Evolutionary conservation across 2,797 vertebrate species (phyloP).

Genomic region (Pyrocephalus nanus): DNA sequence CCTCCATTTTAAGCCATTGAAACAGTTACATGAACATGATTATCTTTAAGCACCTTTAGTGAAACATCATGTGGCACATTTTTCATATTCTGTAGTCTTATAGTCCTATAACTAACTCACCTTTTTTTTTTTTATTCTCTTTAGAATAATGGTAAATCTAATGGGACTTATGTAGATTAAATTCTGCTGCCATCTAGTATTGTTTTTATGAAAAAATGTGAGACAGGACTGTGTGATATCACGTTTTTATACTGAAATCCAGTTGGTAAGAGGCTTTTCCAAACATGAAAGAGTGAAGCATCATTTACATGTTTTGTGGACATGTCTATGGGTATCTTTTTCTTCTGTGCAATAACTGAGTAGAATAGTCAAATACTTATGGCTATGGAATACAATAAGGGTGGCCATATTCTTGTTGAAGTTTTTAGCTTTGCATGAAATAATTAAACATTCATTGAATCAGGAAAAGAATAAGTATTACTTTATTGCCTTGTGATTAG

Average conservation of each 20-base stretch:
- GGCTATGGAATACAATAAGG: neutral
- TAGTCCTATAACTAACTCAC: neutral
- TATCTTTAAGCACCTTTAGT: neutral
- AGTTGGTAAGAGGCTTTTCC: neutral
- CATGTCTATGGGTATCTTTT: neutral
- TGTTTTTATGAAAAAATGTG: neutral
- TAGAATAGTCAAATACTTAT: neutral
- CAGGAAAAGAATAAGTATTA: neutral
- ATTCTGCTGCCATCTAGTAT: neutral
- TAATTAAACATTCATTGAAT: constrained; percentile 17
- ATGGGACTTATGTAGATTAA: neutral
- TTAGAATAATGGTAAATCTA: neutral
- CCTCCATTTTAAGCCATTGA: neutral
- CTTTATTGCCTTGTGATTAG: neutral
- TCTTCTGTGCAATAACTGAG: accelerated
- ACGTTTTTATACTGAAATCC: neutral
- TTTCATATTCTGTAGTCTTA: neutral
- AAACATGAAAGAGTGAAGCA: neutral
- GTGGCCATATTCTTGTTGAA: neutral
- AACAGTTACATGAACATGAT: neutral
- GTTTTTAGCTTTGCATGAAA: neutral
- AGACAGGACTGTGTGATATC: neutral
- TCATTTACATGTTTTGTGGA: neutral
- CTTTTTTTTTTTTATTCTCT: neutral
- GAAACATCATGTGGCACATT: neutral